Evolutionary conservation across 2,797 vertebrate species (phyloP).

Genomic region (Rhinogobio ventralis): DNA sequence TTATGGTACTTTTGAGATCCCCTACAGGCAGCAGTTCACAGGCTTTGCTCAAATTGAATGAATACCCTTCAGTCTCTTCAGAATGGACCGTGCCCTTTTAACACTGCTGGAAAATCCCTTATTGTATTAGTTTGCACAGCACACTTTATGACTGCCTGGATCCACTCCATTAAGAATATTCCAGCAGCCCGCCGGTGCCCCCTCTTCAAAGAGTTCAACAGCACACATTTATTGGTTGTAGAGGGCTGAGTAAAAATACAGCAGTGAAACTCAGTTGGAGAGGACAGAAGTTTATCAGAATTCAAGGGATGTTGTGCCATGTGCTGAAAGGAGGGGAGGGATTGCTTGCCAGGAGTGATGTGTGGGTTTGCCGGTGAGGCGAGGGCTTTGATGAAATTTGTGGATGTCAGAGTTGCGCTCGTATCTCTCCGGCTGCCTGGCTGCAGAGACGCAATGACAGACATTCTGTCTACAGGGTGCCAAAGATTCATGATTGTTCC

Average conservation of each 20-base stretch:
- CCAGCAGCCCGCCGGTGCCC: conserved; percentile 24
- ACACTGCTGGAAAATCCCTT: not conserved
- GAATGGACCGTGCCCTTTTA: conserved; percentile 10
- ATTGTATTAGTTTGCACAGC: conserved; percentile 35
- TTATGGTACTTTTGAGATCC: not conserved
- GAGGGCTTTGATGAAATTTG: conserved; percentile 54
- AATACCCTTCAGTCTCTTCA: conserved; percentile 17
- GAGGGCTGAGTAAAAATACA: conserved; percentile 11
- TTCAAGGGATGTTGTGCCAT: conserved; percentile 41
- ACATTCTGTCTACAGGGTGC: conserved; percentile 11
- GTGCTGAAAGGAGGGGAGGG: conserved; percentile 39
- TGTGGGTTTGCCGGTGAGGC: conserved; percentile 38
- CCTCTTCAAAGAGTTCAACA: conserved; percentile 33
- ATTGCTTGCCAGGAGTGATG: conserved; percentile 46
- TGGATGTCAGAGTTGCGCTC: conserved; percentile 48
- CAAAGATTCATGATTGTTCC: conserved; percentile 45
- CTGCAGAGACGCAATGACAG: conserved; percentile 43
- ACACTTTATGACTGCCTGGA: conserved; percentile 72
- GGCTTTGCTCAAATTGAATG: conserved; percentile 15
- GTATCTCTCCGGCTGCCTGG: conserved; percentile 32
- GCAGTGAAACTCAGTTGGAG: not conserved
- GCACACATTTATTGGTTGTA: conserved; percentile 44
- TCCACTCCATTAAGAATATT: conserved; percentile 77
- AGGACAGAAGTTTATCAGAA: conserved; percentile 41
- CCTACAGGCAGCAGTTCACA: conserved; percentile 1